Conservation (phyloP, 2,113 vertebrate species). For the Lathamus discolor region DNA sequence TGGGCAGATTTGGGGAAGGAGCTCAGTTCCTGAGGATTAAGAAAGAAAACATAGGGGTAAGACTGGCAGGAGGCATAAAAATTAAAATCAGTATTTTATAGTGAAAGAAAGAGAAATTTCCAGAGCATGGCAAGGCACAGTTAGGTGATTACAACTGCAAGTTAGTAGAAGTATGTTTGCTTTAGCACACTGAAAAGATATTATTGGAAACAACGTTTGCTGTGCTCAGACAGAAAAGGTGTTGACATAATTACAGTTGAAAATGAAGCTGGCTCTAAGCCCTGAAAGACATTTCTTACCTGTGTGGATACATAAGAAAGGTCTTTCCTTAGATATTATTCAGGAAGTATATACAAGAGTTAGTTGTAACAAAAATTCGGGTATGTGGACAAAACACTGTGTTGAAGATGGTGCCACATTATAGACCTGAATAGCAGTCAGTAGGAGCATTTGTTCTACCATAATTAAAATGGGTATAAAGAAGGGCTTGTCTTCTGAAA, state of each 20-base stretch:
- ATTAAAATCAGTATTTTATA: not conserved
- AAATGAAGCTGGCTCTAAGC: not conserved
- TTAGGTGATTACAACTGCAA: not conserved
- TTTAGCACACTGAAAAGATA: not conserved
- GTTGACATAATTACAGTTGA: not conserved
- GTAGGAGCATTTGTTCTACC: not conserved
- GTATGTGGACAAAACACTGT: not conserved
- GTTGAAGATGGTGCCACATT: not conserved
- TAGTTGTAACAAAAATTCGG: not conserved
- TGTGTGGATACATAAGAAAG: not conserved
- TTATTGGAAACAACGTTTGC: not conserved
- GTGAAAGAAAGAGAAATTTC: not conserved
- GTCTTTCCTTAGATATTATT: not conserved
- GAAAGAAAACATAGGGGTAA: not conserved
- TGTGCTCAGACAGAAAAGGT: not conserved
- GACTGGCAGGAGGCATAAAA: not conserved
- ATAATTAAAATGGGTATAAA: conserved; percentile 54
- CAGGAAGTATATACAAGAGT: not conserved
- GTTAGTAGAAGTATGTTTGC: not conserved
- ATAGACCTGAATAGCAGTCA: not conserved
- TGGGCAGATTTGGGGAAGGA: not conserved
- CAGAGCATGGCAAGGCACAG: not conserved
- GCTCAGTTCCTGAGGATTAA: not conserved
- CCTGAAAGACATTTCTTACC: not conserved
- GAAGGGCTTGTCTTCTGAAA: conserved; percentile 67